Percentiles rank a stretch among this genome's conserved stretches.
These are phyloP conservation scores for Mycteria americana DNA, from an alignment of 2,797 vertebrate species.

Conservation along the genomic window DNA sequence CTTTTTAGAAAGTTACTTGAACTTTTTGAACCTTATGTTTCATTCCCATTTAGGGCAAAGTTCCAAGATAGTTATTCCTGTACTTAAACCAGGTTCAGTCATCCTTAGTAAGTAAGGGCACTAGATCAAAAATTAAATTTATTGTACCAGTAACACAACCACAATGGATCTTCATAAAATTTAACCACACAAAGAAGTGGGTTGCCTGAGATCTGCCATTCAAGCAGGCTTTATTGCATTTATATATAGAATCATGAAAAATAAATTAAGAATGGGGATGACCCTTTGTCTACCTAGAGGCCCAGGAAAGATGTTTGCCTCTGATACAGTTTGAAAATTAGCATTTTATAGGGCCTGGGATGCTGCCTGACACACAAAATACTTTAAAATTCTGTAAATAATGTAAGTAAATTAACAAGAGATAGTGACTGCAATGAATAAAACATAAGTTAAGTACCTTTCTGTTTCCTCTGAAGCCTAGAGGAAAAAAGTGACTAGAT, in stretches of 20 bases:
- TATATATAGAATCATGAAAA: slow-evolving; percentile 64
- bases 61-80: slow-evolving; percentile 22
- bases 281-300: slow-evolving; percentile 54
- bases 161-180: slow-evolving; percentile 31
- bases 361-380: slow-evolving; percentile 60
- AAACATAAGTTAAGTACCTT: slow-evolving; percentile 66
- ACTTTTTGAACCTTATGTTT: slow-evolving; percentile 10
- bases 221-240: slow-evolving; percentile 41
- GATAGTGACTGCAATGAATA: slow-evolving; percentile 63
- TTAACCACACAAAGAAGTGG: background rate
- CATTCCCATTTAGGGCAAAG: background rate
- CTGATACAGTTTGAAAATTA: slow-evolving; percentile 59
- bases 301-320: slow-evolving; percentile 50
- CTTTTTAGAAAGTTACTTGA: slow-evolving; percentile 35
- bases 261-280: slow-evolving; percentile 52
- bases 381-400: slow-evolving; percentile 73
- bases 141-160: slow-evolving; percentile 15
- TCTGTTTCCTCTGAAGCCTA: slow-evolving; percentile 26
- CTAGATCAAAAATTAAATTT: slow-evolving; percentile 52
- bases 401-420: slow-evolving; percentile 73
- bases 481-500: slow-evolving; percentile 45
- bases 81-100: slow-evolving; percentile 25
- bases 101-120: slow-evolving; percentile 35
- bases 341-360: slow-evolving; percentile 60
- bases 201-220: slow-evolving; percentile 32